Evolutionary conservation across 1,140 invertebrate species (phyloP), one percentile per base, ranked within the genome.

Genomic region (Brachionus plicatilis): DNA sequence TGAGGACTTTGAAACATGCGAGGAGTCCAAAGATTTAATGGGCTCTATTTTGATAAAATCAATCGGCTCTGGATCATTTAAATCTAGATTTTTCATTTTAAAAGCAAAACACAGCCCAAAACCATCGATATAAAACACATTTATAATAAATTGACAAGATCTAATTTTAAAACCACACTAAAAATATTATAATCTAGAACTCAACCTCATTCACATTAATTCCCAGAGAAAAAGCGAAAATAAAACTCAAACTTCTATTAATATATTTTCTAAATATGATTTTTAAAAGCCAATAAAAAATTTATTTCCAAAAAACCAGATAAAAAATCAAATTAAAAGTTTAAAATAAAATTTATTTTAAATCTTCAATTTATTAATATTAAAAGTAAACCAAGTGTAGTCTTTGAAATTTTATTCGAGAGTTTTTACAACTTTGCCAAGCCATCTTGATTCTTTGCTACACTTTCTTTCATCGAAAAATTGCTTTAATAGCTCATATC

Each of bases 401-500:
- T 37, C 33, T 37, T 37, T 2, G 6, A 37, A 76, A 56, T 20
- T 14, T n/a, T 5, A 41, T 24, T 78, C 75, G 1, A 78, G 11
- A 12, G 14, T 5, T 78, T 47, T 29, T 33, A 80, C n/a, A 33
- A 80, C 47, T 65, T 84, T 86, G 29, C 85, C 50, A 1, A 87
- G 75, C 88, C 87, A 88, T 1, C 85, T 84, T 17, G 60, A 76
- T 76, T 88, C 88, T 20, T 85, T 78, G 9, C 47, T 79, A 72
- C 87, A 85, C 14, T 85, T 84, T 80, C 87, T 86, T 43, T 85
- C 85, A 47, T 84, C 72, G 72, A 88, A 88, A 86, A 87, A 88
- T 66, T 86, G 65, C 29, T 83, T 70, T 24, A 88, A 60, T 1
- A 76, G 72, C 53, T 86, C 43, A 80, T 88, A 88, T 47, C 88